Conservation (phyloP, 2,888 invertebrate genomes). For the Zygogramma bicolorata region DNA sequence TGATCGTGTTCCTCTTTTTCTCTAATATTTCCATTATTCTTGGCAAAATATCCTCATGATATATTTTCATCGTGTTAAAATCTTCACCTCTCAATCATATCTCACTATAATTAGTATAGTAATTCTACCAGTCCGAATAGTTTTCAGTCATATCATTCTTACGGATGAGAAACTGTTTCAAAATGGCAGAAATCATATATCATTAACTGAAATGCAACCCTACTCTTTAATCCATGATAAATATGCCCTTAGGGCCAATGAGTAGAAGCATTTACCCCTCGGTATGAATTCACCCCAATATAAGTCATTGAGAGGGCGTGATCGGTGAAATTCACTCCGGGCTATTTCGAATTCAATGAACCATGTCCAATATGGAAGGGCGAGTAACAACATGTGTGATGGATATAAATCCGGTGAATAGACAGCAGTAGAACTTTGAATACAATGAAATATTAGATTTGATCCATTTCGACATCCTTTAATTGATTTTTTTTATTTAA, state of each 20-base stretch:
- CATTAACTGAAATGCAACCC: neutral
- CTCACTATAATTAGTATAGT: no score
- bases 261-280: conserved; percentile 4
- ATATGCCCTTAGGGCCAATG: conserved; percentile 15
- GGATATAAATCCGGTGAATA: no score
- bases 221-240: neutral
- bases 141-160: neutral
- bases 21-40: no score
- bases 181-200: neutral
- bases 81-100: no score
- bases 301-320: conserved; percentile 1
- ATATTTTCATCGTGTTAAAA: no score
- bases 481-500: no score
- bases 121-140: no score
- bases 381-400: neutral
- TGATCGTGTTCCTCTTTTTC: no score
- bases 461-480: no score
- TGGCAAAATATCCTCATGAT: no score
- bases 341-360: neutral
- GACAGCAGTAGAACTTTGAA: no score
- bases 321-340: neutral
- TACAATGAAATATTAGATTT: no score
- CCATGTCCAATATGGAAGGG: conserved; percentile 2
- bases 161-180: neutral
- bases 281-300: neutral